Percentiles rank a stretch among this genome's conserved stretches.
Evolutionary conservation across 1,140 invertebrate genomes (phyloP).

Genomic region (Centruroides sculpturatus): DNA sequence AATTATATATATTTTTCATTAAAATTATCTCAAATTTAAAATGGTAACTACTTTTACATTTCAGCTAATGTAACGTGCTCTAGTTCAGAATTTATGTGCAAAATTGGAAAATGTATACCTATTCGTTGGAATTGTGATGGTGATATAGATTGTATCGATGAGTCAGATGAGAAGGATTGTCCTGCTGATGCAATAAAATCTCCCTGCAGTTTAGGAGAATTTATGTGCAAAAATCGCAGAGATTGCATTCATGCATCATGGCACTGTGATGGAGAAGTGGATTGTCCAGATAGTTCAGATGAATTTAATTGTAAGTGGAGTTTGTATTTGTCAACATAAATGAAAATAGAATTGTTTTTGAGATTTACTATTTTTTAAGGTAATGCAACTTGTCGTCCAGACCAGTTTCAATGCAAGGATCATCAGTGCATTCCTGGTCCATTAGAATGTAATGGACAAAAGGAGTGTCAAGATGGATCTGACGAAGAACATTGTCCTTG

Average conservation of each 20-base stretch:
- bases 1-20: too few relatives aligned
- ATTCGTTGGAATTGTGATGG: conserved; percentile 64
- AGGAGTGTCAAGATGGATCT: conserved; percentile 19
- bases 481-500: conserved; percentile 17
- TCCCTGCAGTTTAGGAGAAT: conserved; percentile 68
- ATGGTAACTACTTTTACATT: background rate
- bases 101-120: conserved; percentile 80
- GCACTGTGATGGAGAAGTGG: conserved; percentile 19
- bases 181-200: conserved; percentile 32
- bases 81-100: conserved; percentile 78
- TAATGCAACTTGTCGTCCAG: conserved; percentile 6
- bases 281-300: conserved; percentile 20
- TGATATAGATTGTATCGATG: conserved; percentile 52
- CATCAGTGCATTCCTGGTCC: conserved; percentile 40
- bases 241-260: conserved; percentile 40
- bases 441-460: conserved; percentile 16
- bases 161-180: conserved; percentile 90
- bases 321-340: too few relatives aligned
- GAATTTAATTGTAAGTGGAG: conserved; percentile 5
- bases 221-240: conserved; percentile 59
- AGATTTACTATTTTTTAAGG: background rate
- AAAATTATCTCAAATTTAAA: too few relatives aligned
- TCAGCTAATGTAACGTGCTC: conserved; percentile 64
- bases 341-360: too few relatives aligned
- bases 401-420: conserved; percentile 21